These are phyloP conservation scores for Rhadina sibilatrix DNA, from an alignment of 2,113 vertebrate genomes.

Conservation along the genomic window DNA sequence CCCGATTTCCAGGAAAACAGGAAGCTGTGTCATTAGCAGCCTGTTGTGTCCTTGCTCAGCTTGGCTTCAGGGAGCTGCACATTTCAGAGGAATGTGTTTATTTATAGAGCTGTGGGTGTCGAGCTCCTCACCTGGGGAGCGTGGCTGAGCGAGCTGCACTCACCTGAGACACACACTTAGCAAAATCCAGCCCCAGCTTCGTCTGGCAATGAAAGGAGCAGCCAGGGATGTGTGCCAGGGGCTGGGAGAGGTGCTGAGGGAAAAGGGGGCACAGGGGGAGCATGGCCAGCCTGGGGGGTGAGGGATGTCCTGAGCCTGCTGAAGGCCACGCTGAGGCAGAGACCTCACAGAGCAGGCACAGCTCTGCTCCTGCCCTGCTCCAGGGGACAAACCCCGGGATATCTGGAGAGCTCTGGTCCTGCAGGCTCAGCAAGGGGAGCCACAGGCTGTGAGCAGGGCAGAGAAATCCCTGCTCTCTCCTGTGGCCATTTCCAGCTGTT, in stretches of 20 bases:
- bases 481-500: background rate
- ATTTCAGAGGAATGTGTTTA: background rate
- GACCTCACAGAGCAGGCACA: background rate
- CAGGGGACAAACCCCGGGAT: background rate
- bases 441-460: background rate
- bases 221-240: background rate
- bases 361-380: background rate
- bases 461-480: background rate
- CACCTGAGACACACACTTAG: background rate
- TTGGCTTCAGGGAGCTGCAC: background rate
- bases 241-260: background rate
- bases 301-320: background rate
- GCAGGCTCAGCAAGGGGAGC: background rate
- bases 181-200: background rate
- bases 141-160: background rate
- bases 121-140: background rate
- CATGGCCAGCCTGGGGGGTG: background rate
- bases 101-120: background rate
- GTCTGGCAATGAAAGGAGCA: background rate
- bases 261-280: background rate
- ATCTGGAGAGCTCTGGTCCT: background rate
- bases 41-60: background rate
- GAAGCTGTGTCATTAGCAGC: background rate
- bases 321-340: background rate
- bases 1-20: accelerated